phyloP scores from a whole-genome alignment of 2,888 invertebrate species.

The Tetragonisca angustula region DNA sequence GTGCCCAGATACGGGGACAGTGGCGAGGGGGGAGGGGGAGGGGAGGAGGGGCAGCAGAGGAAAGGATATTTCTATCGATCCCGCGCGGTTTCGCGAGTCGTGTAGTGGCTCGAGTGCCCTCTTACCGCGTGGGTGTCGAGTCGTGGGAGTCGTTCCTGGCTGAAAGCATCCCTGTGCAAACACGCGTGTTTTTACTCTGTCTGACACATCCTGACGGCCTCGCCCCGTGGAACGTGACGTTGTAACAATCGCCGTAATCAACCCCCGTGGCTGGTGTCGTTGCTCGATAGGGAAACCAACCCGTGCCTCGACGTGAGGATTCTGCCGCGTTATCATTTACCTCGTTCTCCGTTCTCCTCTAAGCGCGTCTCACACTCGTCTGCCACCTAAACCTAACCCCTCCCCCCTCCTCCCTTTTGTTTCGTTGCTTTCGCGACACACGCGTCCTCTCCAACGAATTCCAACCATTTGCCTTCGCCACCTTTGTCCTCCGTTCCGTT shows the following conservation, averaged over 20 bases:
- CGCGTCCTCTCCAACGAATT: conserved; percentile 28
- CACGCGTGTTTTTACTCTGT: conserved; percentile 53
- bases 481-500: conserved; percentile 30
- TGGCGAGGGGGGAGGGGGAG: rapidly evolving
- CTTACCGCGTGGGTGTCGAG: conserved; percentile 28
- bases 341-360: conserved; percentile 11
- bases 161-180: conserved; percentile 47
- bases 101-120: conserved; percentile 37
- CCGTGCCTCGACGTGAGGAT: conserved; percentile 14
- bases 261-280: conserved; percentile 14
- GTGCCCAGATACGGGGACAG: too few species aligned
- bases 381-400: too few species aligned
- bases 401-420: conserved; percentile 35
- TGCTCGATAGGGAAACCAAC: conserved; percentile 54
- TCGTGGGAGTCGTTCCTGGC: conserved; percentile 41
- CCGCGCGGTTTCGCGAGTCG: background rate
- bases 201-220: conserved; percentile 42
- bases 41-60: background rate
- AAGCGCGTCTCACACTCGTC: conserved; percentile 36
- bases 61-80: conserved; percentile 54
- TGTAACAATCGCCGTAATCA: conserved; percentile 59
- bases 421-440: conserved; percentile 27
- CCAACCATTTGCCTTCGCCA: background rate
- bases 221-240: conserved; percentile 52
- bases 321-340: conserved; percentile 9